Conservation (phyloP, 2,113 vertebrate genomes). For the Oreochromis tanganicae region DNA sequence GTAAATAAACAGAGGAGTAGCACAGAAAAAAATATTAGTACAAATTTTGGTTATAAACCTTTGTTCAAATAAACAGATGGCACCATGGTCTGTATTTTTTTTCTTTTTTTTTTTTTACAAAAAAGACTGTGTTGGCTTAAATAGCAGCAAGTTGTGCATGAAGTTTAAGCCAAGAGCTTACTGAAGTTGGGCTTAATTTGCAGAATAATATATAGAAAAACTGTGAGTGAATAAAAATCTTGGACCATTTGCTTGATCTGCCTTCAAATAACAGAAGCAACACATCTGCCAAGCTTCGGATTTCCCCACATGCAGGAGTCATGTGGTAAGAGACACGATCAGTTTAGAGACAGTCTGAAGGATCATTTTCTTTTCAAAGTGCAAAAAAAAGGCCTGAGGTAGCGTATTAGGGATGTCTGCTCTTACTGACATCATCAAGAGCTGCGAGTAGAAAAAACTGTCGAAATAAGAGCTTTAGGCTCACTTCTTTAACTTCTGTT, state of each 20-base stretch:
- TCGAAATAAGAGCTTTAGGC: neutral
- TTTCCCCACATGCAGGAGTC: neutral
- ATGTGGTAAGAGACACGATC: neutral
- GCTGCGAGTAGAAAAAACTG: neutral
- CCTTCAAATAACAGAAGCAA: neutral
- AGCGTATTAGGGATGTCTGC: neutral
- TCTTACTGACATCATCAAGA: neutral
- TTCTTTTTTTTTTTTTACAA: accelerated
- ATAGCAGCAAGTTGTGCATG: neutral
- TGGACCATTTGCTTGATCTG: neutral
- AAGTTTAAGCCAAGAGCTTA: neutral
- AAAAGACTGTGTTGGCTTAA: neutral
- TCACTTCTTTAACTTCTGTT: neutral
- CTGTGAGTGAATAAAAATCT: neutral
- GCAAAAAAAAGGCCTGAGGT: neutral
- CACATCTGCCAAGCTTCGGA: neutral
- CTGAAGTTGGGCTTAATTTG: neutral
- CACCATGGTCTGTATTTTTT: neutral
- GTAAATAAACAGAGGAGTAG: neutral
- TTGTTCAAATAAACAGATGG: slow-evolving; percentile 2
- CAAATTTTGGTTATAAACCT: neutral
- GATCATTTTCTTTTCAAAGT: neutral
- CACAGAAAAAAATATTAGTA: neutral
- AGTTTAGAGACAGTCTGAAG: neutral
- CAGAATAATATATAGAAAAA: neutral